phyloP scores from a whole-genome alignment of 2,888 invertebrate species.

The Chrysina gloriosa region DNA sequence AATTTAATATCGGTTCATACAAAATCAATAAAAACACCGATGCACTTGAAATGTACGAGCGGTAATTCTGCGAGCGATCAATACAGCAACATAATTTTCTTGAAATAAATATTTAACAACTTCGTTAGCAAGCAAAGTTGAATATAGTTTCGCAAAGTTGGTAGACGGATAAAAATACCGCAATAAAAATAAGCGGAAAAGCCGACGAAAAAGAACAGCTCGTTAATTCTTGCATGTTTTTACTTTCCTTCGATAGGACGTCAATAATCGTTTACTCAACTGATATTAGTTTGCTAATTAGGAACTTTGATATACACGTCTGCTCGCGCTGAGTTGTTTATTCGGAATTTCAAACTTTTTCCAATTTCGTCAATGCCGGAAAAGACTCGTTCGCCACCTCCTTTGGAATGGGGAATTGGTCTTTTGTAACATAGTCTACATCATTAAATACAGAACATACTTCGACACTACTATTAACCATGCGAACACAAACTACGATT shows the following conservation, averaged over 20 bases:
- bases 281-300: conserved; percentile 33
- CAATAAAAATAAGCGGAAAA: neutral
- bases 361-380: conserved; percentile 16
- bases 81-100: neutral
- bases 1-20: no score
- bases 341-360: conserved; percentile 33
- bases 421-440: no score
- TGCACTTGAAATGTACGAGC: no score
- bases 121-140: neutral
- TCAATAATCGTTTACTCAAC: conserved; percentile 16
- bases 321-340: conserved; percentile 11
- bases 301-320: conserved; percentile 11
- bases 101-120: neutral
- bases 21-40: no score
- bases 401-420: neutral
- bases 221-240: neutral
- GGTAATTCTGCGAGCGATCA: no score
- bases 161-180: conserved; percentile 3
- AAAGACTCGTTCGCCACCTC: no score
- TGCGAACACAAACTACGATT: no score
- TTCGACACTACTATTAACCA: no score
- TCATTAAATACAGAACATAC: neutral
- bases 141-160: conserved; percentile 7
- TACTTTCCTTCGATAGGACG: neutral
- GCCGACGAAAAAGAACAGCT: neutral